phyloP scores from a whole-genome alignment of 2,888 invertebrate species.

The Apeira syringaria region DNA sequence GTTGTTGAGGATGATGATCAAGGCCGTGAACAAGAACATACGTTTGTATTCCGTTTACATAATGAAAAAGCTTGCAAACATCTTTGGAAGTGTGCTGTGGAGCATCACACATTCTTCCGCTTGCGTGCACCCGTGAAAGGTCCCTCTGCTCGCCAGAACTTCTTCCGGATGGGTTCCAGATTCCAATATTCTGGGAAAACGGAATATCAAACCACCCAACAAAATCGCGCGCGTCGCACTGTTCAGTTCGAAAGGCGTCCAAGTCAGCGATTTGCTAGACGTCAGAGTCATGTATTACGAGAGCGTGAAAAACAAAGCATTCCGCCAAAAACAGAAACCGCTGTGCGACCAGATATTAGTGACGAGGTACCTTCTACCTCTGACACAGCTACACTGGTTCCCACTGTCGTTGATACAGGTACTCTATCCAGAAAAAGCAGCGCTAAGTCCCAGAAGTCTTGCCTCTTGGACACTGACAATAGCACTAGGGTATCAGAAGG shows the following conservation, averaged over 20 bases:
- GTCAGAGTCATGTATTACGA: constrained; percentile 94
- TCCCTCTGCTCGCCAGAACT: constrained; percentile 95
- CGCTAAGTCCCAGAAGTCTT: constrained; percentile 82
- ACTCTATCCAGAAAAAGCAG: constrained; percentile 80
- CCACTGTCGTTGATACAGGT: constrained; percentile 40
- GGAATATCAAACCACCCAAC: constrained; percentile 98
- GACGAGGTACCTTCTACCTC: constrained; percentile 61
- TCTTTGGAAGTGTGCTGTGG: constrained; percentile 99
- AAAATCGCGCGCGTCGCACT: constrained; percentile 94
- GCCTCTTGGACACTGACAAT: constrained; percentile 53
- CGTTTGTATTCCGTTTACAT: constrained; percentile 97
- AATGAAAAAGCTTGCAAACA: constrained; percentile 99
- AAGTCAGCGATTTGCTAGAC: constrained; percentile 96
- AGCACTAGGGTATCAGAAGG: constrained; percentile 47
- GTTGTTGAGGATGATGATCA: constrained; percentile 99
- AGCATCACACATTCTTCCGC: constrained; percentile 99
- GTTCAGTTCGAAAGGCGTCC: constrained; percentile 98
- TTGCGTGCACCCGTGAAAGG: constrained; percentile 95
- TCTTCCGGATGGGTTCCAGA: constrained; percentile 99
- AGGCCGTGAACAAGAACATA: constrained; percentile 98
- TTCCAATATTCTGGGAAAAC: constrained; percentile 98
- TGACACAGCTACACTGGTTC: constrained; percentile 38
- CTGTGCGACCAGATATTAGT: constrained; percentile 48
- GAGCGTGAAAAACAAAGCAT: constrained; percentile 88
- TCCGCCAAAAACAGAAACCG: constrained; percentile 54